Conservation (phyloP, 1,140 invertebrate species). For the Mycetomoellerius zeteki region DNA sequence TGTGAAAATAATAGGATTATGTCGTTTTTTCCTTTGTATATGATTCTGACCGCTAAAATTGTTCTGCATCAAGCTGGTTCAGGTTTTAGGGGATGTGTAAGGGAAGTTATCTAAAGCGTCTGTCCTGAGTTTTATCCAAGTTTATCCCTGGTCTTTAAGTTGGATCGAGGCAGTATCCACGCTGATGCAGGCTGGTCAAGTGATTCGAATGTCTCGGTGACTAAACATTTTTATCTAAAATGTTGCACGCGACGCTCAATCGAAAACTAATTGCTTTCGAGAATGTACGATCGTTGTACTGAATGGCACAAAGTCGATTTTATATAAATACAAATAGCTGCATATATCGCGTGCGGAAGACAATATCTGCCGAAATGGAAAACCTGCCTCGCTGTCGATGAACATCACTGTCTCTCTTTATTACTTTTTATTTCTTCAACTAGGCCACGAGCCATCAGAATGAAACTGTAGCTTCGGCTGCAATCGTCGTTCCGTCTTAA, state of each 20-base stretch:
- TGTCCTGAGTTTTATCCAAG: neutral
- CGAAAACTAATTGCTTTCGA: conserved; percentile 40
- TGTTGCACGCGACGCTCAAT: neutral
- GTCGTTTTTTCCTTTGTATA: neutral
- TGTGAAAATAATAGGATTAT: neutral
- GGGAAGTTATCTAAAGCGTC: neutral
- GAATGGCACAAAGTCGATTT: conserved; percentile 36
- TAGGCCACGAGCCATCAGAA: conserved; percentile 7
- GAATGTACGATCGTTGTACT: neutral
- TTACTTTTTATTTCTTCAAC: conserved; percentile 20
- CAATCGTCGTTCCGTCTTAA: conserved; percentile 19
- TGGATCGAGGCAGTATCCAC: neutral
- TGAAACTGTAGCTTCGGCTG: neutral
- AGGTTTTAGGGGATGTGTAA: neutral
- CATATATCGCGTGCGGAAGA: neutral
- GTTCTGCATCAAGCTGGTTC: neutral
- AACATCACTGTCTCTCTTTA: conserved; percentile 34
- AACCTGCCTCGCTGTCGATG: conserved; percentile 5
- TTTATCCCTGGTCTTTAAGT: neutral
- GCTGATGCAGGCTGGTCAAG: neutral
- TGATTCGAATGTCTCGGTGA: neutral
- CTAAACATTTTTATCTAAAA: neutral
- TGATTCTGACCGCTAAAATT: neutral
- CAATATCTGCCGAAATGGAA: conserved; percentile 41
- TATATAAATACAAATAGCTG: neutral